These are phyloP conservation scores for Avahi laniger DNA, from an alignment of 2,797 vertebrate species.

Conservation along the genomic window DNA sequence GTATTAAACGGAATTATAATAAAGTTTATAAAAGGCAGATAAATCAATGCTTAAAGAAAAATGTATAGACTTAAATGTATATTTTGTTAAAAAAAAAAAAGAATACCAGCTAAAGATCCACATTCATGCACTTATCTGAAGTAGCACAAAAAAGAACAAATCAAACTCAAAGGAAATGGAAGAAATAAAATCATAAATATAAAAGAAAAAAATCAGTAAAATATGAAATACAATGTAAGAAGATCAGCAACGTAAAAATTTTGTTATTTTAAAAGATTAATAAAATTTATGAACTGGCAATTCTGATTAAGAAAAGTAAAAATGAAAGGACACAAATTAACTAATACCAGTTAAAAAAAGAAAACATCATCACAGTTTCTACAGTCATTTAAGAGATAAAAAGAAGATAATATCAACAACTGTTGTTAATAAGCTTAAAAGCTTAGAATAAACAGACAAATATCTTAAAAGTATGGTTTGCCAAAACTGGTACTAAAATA, in stretches of 20 bases:
- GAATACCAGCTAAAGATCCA: background rate
- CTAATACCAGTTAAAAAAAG: background rate
- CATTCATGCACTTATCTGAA: background rate
- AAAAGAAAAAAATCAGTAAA: background rate
- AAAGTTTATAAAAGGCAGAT: background rate
- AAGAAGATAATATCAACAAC: background rate
- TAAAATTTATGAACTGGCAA: background rate
- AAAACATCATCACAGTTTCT: background rate
- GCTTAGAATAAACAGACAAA: background rate
- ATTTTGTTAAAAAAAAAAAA: background rate
- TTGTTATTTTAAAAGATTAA: background rate
- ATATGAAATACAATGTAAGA: background rate
- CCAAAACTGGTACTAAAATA: background rate
- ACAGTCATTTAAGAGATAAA: background rate
- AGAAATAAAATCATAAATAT: background rate
- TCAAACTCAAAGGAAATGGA: background rate
- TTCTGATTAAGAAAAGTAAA: background rate
- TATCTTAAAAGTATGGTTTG: background rate
- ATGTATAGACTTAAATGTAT: background rate
- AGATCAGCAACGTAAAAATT: background rate
- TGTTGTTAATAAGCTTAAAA: background rate
- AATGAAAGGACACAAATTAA: background rate
- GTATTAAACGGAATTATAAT: background rate
- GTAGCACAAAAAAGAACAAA: background rate
- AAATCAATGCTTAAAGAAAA: background rate